Base-by-base conservation (phyloP, 2,797 vertebrate genomes). In the Thaleichthys pacificus region DNA sequence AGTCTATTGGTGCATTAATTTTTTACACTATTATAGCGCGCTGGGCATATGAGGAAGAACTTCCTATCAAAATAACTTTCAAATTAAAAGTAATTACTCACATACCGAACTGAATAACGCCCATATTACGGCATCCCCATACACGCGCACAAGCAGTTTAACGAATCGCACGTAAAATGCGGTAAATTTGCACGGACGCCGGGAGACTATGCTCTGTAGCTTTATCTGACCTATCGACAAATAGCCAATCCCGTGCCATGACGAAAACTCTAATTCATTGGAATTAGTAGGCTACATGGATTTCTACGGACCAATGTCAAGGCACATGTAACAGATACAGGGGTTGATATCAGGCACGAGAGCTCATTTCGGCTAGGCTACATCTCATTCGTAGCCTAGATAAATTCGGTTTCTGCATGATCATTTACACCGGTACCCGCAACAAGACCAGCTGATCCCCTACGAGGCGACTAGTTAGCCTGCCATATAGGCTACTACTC, bases 321-420 rank as follows among this genome's bases (percentile, higher is more conserved):
- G 54, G 63, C 22, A 42, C 47, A 47, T 58, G 76, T 61, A 74
- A 75, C 15, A 21, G 77, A 75, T 73, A 64, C 56, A 51, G 66
- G 80, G 80, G 81, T 84, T 82, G 80, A 77, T 74, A 72, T 64
- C 77, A 78, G 67, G 21, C 57, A 19, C 68, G 66, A 61, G 61
- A 68, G 67, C 71, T 68, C 62, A 56, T 70, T 67, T 51, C 35
- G 22, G 21, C 21, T 42, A 38, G 22, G 26, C 21, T 58, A 42
- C 70, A 22, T 49, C 32, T 58, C 54, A 24, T 42, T 32, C 51
- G 24, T 17, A 28, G 66, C 61, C 62, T 68, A n/a, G 58, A 26
- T 35, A 57, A 22, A 69, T 65, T 56, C 7, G 32, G 57, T 9
- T 61, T 24, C 58, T 22, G 66, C 66, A 35, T 35, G 67, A n/a